Conservation (phyloP, 2,888 invertebrate genomes). For the Chelonus formosanus region DNA sequence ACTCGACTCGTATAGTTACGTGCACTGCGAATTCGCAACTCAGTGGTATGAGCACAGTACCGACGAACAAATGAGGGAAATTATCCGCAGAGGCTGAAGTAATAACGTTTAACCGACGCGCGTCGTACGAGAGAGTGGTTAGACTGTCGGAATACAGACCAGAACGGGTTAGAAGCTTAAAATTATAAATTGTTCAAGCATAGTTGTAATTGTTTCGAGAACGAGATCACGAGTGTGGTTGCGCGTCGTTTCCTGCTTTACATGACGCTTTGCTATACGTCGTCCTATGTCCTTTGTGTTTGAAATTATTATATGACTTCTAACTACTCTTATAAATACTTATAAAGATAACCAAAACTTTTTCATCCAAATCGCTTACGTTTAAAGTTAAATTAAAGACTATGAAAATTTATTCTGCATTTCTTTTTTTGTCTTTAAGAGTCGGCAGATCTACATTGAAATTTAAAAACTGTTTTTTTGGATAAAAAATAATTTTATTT, state of each 20-base stretch:
- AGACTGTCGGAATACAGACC: constrained; percentile 29
- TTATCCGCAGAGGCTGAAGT: constrained; percentile 58
- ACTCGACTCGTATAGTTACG: constrained; percentile 25
- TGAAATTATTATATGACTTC: background rate
- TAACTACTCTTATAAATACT: too few species aligned
- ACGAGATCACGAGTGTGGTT: constrained; percentile 18
- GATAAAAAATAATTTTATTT: too few species aligned
- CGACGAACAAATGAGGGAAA: constrained; percentile 56
- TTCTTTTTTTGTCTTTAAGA: too few species aligned
- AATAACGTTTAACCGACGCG: constrained; percentile 56
- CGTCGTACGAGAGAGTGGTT: constrained; percentile 22
- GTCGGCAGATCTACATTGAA: too few species aligned
- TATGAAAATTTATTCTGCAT: too few species aligned
- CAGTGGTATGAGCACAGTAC: constrained; percentile 35
- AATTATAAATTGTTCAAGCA: constrained; percentile 61
- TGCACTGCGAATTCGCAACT: constrained; percentile 20
- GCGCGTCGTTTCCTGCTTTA: constrained; percentile 3
- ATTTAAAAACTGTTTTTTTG: too few species aligned
- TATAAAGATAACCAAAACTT: too few species aligned
- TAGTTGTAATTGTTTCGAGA: constrained; percentile 58
- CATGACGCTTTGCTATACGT: background rate
- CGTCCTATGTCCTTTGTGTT: background rate
- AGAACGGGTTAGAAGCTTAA: constrained; percentile 38
- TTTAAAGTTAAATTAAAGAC: too few species aligned
- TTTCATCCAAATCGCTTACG: too few species aligned